phyloP scores from a whole-genome alignment of 2,797 vertebrate species.

The Ctenochaetus hawaiiensis region DNA sequence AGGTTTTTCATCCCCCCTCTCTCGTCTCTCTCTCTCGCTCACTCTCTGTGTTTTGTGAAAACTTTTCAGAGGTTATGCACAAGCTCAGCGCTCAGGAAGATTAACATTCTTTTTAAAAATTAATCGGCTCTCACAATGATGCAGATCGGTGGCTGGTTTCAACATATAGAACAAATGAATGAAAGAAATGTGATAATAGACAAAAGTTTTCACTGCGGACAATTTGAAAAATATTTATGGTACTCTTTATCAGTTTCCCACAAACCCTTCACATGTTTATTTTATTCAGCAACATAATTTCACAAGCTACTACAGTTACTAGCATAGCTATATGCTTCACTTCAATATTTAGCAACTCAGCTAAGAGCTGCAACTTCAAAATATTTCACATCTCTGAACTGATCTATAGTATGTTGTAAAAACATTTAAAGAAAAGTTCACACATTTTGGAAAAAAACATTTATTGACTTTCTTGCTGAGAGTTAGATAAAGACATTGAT shows the following conservation, averaged over 20 bases:
- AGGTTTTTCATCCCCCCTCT: conserved; percentile 40
- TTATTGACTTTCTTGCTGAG: background rate
- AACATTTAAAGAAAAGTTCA: background rate
- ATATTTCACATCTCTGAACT: background rate
- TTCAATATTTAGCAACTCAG: no score
- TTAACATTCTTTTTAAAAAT: conserved; percentile 72
- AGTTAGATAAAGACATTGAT: background rate
- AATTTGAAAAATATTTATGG: background rate
- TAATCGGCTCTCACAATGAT: conserved; percentile 53
- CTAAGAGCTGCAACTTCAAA: background rate
- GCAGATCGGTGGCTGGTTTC: conserved; percentile 49
- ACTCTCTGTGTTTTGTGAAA: conserved; percentile 77
- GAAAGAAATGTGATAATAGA: conserved; percentile 12
- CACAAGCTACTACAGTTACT: background rate
- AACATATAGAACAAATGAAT: conserved; percentile 28
- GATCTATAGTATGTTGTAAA: background rate
- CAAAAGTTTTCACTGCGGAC: background rate
- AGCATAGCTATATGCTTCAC: no score
- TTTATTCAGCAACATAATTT: background rate
- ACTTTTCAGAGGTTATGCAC: conserved; percentile 73
- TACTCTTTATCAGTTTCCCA: background rate
- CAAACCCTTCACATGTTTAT: background rate
- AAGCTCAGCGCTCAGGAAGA: conserved; percentile 62
- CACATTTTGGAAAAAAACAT: background rate
- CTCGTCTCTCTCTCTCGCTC: conserved; percentile 31